Evolutionary conservation across 2,797 vertebrate genomes (phyloP).

Genomic region (Microhierax caerulescens): DNA sequence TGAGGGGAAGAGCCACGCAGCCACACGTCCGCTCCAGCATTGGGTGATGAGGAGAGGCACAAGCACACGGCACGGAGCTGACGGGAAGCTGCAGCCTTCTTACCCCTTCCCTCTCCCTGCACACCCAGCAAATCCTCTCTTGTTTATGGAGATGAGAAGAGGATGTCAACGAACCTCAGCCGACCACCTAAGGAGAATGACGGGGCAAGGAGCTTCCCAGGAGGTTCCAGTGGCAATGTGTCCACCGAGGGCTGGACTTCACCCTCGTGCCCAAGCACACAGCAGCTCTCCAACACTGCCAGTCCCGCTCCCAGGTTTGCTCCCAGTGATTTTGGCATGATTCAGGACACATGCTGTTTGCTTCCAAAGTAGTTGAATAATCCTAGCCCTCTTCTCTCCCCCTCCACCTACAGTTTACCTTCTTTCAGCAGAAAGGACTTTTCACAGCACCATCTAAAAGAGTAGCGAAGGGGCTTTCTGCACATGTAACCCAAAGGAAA

Average conservation of each 20-base stretch:
- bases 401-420: neutral
- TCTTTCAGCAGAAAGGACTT: neutral
- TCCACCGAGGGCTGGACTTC: neutral
- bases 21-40: fast-evolving
- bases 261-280: neutral
- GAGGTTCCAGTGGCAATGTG: fast-evolving
- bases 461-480: neutral
- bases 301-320: neutral
- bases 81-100: neutral
- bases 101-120: neutral
- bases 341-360: neutral
- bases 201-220: neutral
- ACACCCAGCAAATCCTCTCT: neutral
- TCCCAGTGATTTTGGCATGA: neutral
- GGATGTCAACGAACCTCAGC: neutral
- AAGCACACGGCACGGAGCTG: neutral
- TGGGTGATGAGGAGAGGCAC: neutral
- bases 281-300: neutral
- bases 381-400: neutral
- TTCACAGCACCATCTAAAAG: neutral
- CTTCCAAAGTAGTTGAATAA: neutral
- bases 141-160: neutral
- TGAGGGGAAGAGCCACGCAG: neutral
- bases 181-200: neutral
- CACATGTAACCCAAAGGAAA: slow-evolving; percentile 32